Conservation (phyloP, 2,113 vertebrate genomes). For the Paramormyrops kingsleyae region DNA sequence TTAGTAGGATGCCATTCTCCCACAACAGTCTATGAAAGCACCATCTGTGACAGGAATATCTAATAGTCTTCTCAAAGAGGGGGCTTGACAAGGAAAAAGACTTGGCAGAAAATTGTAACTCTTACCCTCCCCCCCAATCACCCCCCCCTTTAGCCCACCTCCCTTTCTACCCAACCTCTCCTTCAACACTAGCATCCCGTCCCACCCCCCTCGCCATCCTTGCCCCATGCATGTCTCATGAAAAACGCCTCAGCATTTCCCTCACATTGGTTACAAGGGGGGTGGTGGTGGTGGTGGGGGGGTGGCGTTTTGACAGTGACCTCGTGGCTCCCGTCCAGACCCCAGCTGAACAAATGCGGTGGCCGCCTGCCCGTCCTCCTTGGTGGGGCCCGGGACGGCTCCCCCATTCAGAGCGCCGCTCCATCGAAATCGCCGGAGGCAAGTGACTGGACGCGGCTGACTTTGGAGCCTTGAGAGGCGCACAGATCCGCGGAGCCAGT, state of each 20-base stretch:
- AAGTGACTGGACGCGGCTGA: constrained; percentile 14
- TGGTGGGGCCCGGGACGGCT: constrained; percentile 31
- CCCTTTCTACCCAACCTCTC: constrained; percentile 44
- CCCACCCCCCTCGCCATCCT: not conserved
- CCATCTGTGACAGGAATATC: constrained; percentile 77
- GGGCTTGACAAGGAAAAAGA: constrained; percentile 61
- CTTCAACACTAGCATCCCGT: constrained; percentile 46
- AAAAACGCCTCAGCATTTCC: constrained; percentile 47
- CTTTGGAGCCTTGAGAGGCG: constrained; percentile 18
- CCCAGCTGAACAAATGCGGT: constrained; percentile 62
- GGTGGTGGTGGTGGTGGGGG: constrained; percentile 34
- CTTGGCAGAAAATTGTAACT: constrained; percentile 56
- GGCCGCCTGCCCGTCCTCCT: constrained; percentile 51
- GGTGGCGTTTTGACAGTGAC: constrained; percentile 58
- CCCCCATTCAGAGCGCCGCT: constrained; percentile 15
- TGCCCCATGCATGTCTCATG: constrained; percentile 49
- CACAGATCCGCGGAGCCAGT: not conserved
- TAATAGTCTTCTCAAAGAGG: constrained; percentile 70
- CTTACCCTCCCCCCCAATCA: constrained; percentile 22
- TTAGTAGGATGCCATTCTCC: constrained; percentile 69
- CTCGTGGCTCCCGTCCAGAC: constrained; percentile 62
- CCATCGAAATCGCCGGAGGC: constrained; percentile 18
- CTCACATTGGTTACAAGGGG: constrained; percentile 27
- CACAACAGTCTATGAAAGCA: constrained; percentile 78
- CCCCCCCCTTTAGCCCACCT: constrained; percentile 34